Percentiles rank a stretch among this genome's conserved stretches.
Conservation (phyloP, 2,888 invertebrate species). For the Patella caerulea region DNA sequence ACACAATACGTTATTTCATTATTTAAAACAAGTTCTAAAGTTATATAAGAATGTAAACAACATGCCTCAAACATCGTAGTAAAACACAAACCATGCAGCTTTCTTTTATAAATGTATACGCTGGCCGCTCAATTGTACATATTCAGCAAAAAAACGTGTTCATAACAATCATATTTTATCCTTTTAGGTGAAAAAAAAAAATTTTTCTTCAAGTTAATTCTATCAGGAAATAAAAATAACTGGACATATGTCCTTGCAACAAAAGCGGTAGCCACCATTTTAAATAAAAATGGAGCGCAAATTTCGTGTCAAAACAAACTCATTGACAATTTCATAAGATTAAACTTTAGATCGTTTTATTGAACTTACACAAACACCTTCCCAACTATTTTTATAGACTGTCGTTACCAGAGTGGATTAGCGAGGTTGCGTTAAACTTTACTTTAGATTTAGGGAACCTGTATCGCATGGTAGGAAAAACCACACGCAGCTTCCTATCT, state of each 20-base stretch:
- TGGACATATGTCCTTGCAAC: no score
- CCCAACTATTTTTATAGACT: neutral
- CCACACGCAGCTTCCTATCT: neutral
- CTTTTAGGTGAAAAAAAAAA: no score
- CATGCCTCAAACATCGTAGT: neutral
- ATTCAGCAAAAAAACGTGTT: neutral
- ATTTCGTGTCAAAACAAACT: neutral
- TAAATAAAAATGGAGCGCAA: neutral
- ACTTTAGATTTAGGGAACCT: neutral
- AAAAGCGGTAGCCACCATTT: neutral
- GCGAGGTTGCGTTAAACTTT: slow-evolving; percentile 1
- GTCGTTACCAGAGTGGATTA: neutral
- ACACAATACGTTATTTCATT: no score
- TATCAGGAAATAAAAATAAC: no score
- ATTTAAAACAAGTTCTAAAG: no score
- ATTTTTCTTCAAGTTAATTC: no score
- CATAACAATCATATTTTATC: neutral
- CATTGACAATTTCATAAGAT: slow-evolving; percentile 4
- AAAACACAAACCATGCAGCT: neutral
- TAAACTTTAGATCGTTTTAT: neutral
- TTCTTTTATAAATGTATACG: neutral
- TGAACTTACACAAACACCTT: neutral
- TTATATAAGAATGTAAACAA: neutral
- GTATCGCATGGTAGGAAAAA: slow-evolving; percentile 5
- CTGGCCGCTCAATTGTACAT: no score